These are phyloP conservation scores for Chaenogobius annularis DNA, from an alignment of 2,113 vertebrate species.

Conservation along the genomic window DNA sequence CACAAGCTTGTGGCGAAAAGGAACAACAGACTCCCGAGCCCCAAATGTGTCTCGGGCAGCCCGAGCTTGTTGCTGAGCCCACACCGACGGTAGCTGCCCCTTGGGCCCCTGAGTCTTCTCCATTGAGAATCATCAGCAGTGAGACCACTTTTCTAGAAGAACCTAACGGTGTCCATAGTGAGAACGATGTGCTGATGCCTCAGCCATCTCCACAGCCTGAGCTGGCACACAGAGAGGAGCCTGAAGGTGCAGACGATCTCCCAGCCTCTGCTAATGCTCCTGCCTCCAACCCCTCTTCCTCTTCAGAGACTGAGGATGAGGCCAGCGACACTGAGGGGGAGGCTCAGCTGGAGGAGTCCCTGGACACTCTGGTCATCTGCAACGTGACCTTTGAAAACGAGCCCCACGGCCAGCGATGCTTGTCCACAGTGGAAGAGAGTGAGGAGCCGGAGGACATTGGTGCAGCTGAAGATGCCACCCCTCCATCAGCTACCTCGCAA, in stretches of 20 bases:
- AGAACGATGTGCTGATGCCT: conserved; percentile 23
- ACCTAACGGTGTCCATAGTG: conserved; percentile 67
- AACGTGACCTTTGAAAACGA: conserved; percentile 39
- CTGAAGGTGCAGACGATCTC: conserved; percentile 71
- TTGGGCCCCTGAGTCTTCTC: conserved; percentile 56
- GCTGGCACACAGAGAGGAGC: conserved; percentile 64
- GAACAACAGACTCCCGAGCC: conserved; percentile 16
- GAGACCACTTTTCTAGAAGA: conserved; percentile 81
- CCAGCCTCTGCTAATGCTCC: conserved; percentile 63
- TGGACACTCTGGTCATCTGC: conserved; percentile 7
- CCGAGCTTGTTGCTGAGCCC: conserved; percentile 13
- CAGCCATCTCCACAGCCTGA: conserved; percentile 49
- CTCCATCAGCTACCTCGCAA: conserved; percentile 72
- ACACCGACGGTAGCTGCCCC: conserved; percentile 2
- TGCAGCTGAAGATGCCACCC: conserved; percentile 60
- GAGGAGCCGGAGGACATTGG: conserved; percentile 48
- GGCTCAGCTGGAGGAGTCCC: conserved; percentile 66
- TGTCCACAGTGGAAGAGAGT: conserved; percentile 65
- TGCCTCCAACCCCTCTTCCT: conserved; percentile 68
- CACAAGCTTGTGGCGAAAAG: conserved; percentile 4
- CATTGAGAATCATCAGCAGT: conserved; percentile 78
- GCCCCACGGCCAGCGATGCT: conserved; percentile 42
- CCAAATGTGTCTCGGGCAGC: conserved; percentile 14
- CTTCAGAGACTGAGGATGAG: conserved; percentile 76
- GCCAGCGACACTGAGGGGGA: conserved; percentile 78